phyloP scores from a whole-genome alignment of 2,113 vertebrate species.

The Pseudorectes ferrugineus region DNA sequence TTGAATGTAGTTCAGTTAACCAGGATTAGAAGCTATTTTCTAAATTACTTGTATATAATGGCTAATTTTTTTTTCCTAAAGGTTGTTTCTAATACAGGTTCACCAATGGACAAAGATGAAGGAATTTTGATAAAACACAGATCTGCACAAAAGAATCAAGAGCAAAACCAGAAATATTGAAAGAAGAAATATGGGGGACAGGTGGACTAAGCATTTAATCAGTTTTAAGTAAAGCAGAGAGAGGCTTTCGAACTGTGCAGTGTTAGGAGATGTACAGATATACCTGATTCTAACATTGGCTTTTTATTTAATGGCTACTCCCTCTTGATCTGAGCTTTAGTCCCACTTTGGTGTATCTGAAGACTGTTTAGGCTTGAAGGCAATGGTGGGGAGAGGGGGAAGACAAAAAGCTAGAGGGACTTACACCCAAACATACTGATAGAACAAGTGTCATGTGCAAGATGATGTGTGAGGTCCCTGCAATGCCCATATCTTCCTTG shows the following conservation, averaged over 20 bases:
- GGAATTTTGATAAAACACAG: background rate
- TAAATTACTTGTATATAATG: background rate
- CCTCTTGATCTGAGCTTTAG: background rate
- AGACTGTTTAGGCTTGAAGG: background rate
- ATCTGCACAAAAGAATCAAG: background rate
- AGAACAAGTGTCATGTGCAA: background rate
- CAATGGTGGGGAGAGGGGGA: fast-evolving
- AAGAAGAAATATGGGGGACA: background rate
- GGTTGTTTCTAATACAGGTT: background rate
- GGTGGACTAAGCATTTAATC: background rate
- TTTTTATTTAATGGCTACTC: background rate
- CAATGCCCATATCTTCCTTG: background rate
- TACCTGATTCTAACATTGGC: fast-evolving
- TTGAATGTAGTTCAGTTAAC: background rate
- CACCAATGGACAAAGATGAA: background rate
- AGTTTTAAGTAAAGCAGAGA: background rate
- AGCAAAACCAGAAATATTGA: background rate
- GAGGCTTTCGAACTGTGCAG: background rate
- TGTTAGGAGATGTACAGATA: background rate
- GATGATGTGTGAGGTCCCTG: background rate
- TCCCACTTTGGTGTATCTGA: background rate
- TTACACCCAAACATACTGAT: background rate
- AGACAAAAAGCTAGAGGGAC: background rate
- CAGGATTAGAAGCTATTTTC: background rate
- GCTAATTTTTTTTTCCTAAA: background rate